Percentiles rank a stretch among this genome's conserved stretches.
phyloP scores from a whole-genome alignment of 2,113 vertebrate genomes.

The Psittacara wagleri region DNA sequence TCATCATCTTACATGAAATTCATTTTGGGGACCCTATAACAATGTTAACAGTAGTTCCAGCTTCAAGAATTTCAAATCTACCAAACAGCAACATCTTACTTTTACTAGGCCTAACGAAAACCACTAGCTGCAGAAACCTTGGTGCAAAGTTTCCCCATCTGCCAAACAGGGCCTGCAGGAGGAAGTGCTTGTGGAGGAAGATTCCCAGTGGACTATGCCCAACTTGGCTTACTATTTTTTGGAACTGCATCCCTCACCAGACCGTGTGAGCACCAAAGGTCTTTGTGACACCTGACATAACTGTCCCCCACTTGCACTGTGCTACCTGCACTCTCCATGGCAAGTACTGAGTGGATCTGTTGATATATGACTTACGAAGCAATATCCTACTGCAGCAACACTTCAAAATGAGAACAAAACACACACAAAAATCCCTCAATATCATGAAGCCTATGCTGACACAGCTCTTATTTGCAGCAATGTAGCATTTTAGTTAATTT shows the following conservation, averaged over 20 bases:
- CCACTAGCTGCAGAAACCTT: not conserved
- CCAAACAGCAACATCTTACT: not conserved
- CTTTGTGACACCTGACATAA: not conserved
- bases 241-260: not conserved
- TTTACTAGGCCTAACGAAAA: not conserved
- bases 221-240: accelerated
- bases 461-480: not conserved
- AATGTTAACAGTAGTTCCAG: not conserved
- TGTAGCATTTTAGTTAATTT: not conserved
- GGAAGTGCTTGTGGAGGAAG: not conserved
- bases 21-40: not conserved
- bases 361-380: not conserved
- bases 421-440: too few relatives aligned
- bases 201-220: not conserved
- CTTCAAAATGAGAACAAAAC: not conserved
- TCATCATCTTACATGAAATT: not conserved
- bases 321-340: accelerated
- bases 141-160: not conserved
- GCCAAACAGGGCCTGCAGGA: not conserved
- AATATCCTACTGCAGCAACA: not conserved
- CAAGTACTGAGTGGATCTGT: not conserved
- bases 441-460: not conserved
- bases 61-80: not conserved
- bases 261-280: accelerated
- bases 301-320: accelerated